Percentiles rank a stretch among this genome's conserved stretches.
These are phyloP conservation scores for Psittacula derbiana DNA, from an alignment of 2,797 vertebrate genomes.

Conservation along the genomic window DNA sequence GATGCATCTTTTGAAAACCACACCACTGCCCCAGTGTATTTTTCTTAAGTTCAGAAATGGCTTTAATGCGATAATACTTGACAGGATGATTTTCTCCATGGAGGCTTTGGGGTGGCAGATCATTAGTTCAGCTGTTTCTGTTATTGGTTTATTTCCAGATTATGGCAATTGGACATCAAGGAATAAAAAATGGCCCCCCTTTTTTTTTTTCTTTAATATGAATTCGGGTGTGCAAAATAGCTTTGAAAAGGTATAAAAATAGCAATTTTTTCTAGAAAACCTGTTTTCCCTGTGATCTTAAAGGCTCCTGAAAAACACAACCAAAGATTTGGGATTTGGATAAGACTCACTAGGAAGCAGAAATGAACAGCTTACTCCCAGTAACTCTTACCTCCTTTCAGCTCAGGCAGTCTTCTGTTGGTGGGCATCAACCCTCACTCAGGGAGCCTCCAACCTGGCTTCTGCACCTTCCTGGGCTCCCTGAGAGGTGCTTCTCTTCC, in stretches of 20 bases:
- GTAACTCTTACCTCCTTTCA: neutral
- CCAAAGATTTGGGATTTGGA: neutral
- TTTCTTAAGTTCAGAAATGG: neutral
- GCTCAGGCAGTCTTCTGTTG: neutral
- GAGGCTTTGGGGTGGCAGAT: neutral
- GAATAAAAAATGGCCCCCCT: neutral
- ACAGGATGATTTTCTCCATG: neutral
- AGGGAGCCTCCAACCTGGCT: fast-evolving
- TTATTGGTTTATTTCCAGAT: slow-evolving; percentile 8
- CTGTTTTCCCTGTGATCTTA: neutral
- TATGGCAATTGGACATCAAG: neutral
- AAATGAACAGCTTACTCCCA: neutral
- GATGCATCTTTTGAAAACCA: neutral
- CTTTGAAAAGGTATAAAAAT: neutral
- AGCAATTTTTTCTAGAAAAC: neutral
- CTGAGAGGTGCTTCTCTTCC: fast-evolving
- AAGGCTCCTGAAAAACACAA: neutral
- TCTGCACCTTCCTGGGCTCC: neutral
- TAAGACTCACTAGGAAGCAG: neutral
- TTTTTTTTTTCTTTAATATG: neutral
- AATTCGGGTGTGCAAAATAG: neutral
- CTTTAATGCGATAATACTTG: neutral
- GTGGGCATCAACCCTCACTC: neutral
- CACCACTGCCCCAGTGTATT: neutral
- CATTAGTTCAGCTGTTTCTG: neutral